Percentiles rank a stretch among this genome's conserved stretches.
These are phyloP conservation scores for Sebastes fasciatus DNA, from an alignment of 2,113 vertebrate species.

Conservation along the genomic window DNA sequence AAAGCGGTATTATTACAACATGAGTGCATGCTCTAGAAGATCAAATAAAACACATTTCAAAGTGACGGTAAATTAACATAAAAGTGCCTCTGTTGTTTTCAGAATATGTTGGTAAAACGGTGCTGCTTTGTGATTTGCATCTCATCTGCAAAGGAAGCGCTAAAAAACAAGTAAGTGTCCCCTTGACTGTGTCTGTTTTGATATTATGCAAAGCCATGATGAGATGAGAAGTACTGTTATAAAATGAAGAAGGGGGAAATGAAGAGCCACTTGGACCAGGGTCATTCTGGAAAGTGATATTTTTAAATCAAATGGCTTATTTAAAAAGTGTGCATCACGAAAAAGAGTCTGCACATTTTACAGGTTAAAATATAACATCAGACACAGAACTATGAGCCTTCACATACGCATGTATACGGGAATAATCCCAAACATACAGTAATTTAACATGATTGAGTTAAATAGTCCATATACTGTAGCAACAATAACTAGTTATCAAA, in stretches of 20 bases:
- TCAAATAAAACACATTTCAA: background rate
- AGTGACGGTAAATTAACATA: background rate
- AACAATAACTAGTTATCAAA: background rate
- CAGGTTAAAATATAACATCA: background rate
- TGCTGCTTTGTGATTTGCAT: conserved; percentile 9
- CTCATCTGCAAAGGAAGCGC: background rate
- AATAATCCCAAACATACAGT: background rate
- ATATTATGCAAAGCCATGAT: background rate
- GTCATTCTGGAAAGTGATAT: background rate
- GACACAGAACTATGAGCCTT: background rate
- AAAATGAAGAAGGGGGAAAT: background rate
- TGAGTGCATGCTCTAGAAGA: background rate
- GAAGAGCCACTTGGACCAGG: background rate
- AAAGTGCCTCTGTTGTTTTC: background rate
- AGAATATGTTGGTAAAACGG: background rate
- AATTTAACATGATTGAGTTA: background rate
- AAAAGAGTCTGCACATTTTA: background rate
- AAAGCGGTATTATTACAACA: background rate
- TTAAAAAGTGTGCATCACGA: too few species aligned
- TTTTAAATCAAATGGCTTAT: background rate
- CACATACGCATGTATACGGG: background rate
- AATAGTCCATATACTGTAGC: background rate
- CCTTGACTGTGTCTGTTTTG: background rate
- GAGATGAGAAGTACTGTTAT: background rate
- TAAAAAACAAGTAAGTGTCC: background rate